Base-by-base conservation (phyloP, 2,888 invertebrate species). In the Pristionchus arcanus region DNA sequence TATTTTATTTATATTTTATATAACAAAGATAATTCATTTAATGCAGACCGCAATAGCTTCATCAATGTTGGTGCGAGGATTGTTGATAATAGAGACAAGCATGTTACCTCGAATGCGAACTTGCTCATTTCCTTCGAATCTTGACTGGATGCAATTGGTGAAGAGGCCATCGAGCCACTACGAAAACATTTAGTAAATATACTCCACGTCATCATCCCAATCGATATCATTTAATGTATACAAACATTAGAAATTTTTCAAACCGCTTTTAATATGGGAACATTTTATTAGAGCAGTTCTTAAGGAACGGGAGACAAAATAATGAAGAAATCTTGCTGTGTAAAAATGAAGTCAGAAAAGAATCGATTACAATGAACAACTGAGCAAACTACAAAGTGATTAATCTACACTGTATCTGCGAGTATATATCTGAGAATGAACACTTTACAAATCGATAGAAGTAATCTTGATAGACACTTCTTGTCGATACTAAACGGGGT, bases 51-150 rank as follows among this genome's bases (percentile, higher is more conserved):
- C 42, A 42, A 42, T 42, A 42, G 9, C 42, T 5, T 5, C 9
- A 42, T 5, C 42, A 42, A 5, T 42, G 9, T 42, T 42, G 42
- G 9, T 42, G 42, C 4, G 2, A 63, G 19, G 4, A 21, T 21
- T 63, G 25, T 19, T 11, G 11, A n/a, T 63, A 25, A 25, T 63
- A 63, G 25, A 21, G 21, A 21, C 16, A 21, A 16, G 9, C 21
- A n/a, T 63, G 25, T n/a, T n/a, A 87, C 87, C 68, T 87, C 87
- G 34, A 87, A 87, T 11, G 87, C 87, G 68, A 87, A 87, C 42
- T 87, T 66, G 66, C 49, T 68, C 87, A 31, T 87, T 19, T 87
- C 87, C 42, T 49, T 87, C 28, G 42, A n/a, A n/a, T 66, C 68
- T 55, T 19, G 21, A 37, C 19, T 55, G n/a, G 49, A 49, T 77